A percentile compares a stretch with the other conserved stretches of the same genome.
Conservation (phyloP, 2,888 invertebrate species). For the Pammene aurita region DNA sequence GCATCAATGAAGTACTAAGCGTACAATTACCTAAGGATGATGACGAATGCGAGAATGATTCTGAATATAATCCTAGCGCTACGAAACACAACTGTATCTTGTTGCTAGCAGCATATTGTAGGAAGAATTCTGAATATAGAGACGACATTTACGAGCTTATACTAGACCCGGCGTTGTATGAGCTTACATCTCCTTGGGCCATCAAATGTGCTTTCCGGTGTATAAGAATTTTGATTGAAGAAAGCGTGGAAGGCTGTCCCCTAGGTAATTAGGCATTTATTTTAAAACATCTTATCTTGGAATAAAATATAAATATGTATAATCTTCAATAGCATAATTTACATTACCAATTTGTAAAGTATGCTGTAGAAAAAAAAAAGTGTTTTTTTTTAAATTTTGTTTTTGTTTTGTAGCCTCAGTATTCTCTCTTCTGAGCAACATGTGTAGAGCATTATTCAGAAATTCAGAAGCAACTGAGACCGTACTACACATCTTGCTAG, state of each 20-base stretch:
- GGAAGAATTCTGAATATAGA: constrained; percentile 57
- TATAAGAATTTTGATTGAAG: constrained; percentile 60
- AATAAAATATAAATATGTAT: too few relatives aligned
- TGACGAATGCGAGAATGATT: constrained; percentile 62
- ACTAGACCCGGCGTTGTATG: constrained; percentile 64
- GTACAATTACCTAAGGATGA: constrained; percentile 55
- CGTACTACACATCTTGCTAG: constrained; percentile 62
- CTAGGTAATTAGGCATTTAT: constrained; percentile 56
- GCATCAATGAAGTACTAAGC: constrained; percentile 62
- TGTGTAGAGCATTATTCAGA: constrained; percentile 71
- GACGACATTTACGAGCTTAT: constrained; percentile 68
- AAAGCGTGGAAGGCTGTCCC: constrained; percentile 58
- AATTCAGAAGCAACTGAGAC: constrained; percentile 63
- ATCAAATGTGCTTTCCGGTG: constrained; percentile 64
- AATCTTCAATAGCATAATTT: too few relatives aligned
- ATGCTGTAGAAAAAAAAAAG: not conserved
- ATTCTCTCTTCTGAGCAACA: constrained; percentile 66
- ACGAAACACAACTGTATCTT: constrained; percentile 65
- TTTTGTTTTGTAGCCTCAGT: constrained; percentile 60
- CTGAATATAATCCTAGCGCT: constrained; percentile 57
- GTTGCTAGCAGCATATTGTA: constrained; percentile 69
- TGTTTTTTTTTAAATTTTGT: constrained; percentile 20
- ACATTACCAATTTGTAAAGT: too few relatives aligned
- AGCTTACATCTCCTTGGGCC: constrained; percentile 60
- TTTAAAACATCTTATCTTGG: not conserved